Evolutionary conservation across 2,113 vertebrate species (phyloP), one percentile per base, ranked within the genome.

Genomic region (Misgurnus anguillicaudatus): DNA sequence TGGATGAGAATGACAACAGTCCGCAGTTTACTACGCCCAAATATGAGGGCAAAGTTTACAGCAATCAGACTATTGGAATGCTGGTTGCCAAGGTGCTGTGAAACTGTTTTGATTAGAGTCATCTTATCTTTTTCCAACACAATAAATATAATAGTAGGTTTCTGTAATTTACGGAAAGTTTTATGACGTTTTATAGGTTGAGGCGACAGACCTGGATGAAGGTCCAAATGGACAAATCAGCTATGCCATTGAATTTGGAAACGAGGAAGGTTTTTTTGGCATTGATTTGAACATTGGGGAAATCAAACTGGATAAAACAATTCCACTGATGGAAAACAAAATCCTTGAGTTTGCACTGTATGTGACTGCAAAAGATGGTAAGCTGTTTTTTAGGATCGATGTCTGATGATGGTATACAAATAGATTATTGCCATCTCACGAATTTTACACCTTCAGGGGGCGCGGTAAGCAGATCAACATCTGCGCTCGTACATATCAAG

Each of bases 1-100:
- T 89, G 13, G 94, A 95, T 71, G 91, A 91, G 82, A 95, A 95
- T 11, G 94, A 95, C 84, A 94, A 94, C 90, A 90, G 74, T 70
- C 93, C 93, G 7, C 6, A 7, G 13, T 95, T 94, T 51, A 84
- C 45, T 81, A 78, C n/a, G 1, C 47, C 39, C 0, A 42, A 4
- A 2, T 95, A 94, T 0, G 80, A 88, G 31, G 86, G 63, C 0
- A 82, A 87, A 4, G 85, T 95, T 78, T 90, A 87, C 77, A 55
- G 0, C 65, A 88, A 94, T 78, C 92, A 94, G 81, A 93, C 88
- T 39, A 85, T 42, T 61, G 93, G 90, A 76, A 91, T 91, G 89
- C 0, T 53, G 45, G 48, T 95, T 82, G 86, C 91, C 45, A 90
- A 92, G 93, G 94, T 95, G 82, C 85, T 80, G 2, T 16, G 10